phyloP scores from a whole-genome alignment of 1,140 invertebrate species.

The Nixonia krombeini region DNA sequence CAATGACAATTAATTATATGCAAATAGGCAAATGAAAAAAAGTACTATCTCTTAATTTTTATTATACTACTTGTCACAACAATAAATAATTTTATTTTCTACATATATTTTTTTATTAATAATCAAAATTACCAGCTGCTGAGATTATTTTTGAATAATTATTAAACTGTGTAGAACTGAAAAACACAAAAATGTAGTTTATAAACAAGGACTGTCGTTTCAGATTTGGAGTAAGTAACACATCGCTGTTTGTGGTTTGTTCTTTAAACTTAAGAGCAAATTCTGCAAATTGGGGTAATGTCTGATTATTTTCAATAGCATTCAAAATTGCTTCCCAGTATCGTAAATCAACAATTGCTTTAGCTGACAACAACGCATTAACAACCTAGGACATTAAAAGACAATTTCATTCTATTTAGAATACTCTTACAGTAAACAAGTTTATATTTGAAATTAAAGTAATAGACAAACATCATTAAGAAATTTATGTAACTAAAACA shows the following conservation, averaged over 20 bases:
- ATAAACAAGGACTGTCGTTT: conserved; percentile 19
- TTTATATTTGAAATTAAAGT: too few species aligned
- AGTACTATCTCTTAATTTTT: background rate
- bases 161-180: conserved; percentile 21
- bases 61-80: background rate
- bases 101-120: background rate
- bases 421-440: too few species aligned
- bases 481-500: background rate
- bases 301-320: conserved; percentile 16
- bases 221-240: conserved; percentile 14
- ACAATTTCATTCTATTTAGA: too few species aligned
- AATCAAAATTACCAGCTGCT: conserved; percentile 20
- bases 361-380: conserved; percentile 14
- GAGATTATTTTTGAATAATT: conserved; percentile 17
- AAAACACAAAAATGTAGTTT: conserved; percentile 20
- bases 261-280: conserved; percentile 23
- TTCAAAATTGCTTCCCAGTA: conserved; percentile 23
- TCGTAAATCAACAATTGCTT: conserved; percentile 19
- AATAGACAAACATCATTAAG: background rate
- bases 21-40: background rate
- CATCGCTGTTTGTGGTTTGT: conserved; percentile 12
- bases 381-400: conserved; percentile 24
- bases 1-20: background rate
- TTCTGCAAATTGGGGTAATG: conserved; percentile 5
- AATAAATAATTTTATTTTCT: background rate